A percentile compares a stretch with the other conserved stretches of the same genome.
phyloP scores from a whole-genome alignment of 2,797 vertebrate genomes.

The Todus mexicanus region DNA sequence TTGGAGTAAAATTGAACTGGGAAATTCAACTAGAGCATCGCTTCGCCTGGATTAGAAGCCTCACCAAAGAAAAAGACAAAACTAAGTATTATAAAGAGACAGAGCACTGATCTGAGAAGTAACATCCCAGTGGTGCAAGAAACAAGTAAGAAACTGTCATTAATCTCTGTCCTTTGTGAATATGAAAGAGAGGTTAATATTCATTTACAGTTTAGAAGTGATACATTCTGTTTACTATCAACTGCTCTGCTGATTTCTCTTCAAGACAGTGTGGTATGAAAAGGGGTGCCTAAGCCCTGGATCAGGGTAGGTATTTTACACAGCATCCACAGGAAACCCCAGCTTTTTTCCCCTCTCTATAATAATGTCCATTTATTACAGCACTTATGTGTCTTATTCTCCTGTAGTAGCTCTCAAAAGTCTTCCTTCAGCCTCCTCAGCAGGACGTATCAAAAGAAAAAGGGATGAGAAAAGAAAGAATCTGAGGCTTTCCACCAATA shows the following conservation, averaged over 20 bases:
- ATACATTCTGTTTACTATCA: neutral
- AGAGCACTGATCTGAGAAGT: neutral
- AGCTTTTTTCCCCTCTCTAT: neutral
- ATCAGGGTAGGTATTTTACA: neutral
- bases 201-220: neutral
- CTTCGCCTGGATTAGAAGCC: neutral
- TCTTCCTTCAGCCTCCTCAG: neutral
- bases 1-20: neutral
- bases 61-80: neutral
- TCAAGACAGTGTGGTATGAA: neutral
- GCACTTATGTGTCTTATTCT: neutral
- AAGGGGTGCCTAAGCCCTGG: neutral
- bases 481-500: neutral
- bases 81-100: neutral
- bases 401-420: neutral
- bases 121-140: neutral
- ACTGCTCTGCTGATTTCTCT: neutral
- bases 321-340: neutral
- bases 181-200: neutral
- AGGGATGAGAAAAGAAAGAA: neutral
- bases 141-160: neutral
- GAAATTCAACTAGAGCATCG: neutral
- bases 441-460: neutral
- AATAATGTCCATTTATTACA: neutral
- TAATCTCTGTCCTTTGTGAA: neutral